These are phyloP conservation scores for Oryzias dopingdopingensis DNA, from an alignment of 2,797 vertebrate species.

Conservation along the genomic window DNA sequence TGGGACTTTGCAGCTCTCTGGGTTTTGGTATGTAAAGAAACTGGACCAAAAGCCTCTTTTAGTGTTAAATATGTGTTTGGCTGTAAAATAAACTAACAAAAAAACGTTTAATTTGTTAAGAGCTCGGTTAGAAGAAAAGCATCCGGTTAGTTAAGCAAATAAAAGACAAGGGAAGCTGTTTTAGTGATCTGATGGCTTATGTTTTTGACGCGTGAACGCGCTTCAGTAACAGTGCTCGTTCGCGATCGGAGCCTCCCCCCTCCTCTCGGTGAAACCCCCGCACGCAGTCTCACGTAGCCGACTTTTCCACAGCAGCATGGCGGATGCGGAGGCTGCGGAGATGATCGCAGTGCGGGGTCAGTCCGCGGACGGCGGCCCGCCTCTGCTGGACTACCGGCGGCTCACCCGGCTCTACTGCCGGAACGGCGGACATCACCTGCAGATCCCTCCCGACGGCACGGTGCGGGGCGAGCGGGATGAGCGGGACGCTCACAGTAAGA, in stretches of 20 bases:
- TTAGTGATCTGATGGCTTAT: background rate
- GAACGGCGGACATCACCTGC: constrained; percentile 91
- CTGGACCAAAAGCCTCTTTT: no score
- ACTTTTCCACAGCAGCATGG: constrained; percentile 68
- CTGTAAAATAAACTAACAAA: no score
- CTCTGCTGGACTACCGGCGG: constrained; percentile 79
- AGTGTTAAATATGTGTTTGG: no score
- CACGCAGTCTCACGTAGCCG: background rate
- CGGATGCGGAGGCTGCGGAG: constrained; percentile 82
- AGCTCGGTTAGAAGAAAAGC: no score
- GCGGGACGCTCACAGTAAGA: constrained; percentile 82
- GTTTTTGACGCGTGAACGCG: constrained; percentile 39
- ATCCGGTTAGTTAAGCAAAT: no score
- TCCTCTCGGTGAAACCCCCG: background rate
- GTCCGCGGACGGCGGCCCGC: constrained; percentile 59
- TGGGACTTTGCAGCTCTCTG: no score
- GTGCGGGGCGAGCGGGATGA: constrained; percentile 87
- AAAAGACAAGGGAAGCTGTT: no score
- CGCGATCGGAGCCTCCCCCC: constrained; percentile 10
- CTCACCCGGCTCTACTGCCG: constrained; percentile 89
- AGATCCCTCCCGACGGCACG: constrained; percentile 85
- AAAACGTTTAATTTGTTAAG: no score
- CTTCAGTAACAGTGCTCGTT: constrained; percentile 39
- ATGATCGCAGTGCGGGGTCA: constrained; percentile 55
- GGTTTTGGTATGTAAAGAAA: no score